Conservation (phyloP, 2,888 invertebrate species). For the Anorthoa munda region DNA sequence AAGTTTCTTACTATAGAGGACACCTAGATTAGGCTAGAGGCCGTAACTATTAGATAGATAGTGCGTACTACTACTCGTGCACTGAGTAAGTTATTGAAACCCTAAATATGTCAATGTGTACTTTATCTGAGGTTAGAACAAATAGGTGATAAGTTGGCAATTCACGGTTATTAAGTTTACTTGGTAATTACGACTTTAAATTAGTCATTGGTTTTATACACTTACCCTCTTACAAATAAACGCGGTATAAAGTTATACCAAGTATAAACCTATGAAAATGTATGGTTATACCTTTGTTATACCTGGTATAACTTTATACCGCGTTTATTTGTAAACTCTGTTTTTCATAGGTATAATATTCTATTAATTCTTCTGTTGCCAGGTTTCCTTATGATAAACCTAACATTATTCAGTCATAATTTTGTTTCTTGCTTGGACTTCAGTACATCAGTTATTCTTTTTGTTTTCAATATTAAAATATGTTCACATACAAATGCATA, state of each 20-base stretch:
- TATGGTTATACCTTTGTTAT: no score
- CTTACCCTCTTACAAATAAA: no score
- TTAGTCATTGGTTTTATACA: constrained; percentile 28
- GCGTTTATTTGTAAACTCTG: no score
- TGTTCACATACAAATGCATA: no score
- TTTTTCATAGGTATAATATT: not conserved
- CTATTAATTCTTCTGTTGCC: not conserved
- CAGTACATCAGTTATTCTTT: no score
- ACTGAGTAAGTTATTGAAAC: constrained; percentile 18
- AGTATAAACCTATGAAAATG: no score
- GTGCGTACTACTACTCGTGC: not conserved
- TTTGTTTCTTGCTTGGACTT: not conserved
- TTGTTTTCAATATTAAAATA: no score
- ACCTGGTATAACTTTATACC: no score
- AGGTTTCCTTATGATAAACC: constrained; percentile 7
- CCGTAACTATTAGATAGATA: not conserved
- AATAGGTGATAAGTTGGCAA: not conserved
- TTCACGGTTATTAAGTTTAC: constrained; percentile 10
- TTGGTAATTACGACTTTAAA: constrained; percentile 21
- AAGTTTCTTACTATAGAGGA: constrained; percentile 24
- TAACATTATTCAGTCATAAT: not conserved
- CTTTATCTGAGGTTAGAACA: not conserved
- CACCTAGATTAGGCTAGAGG: constrained; percentile 40
- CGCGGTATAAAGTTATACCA: no score
- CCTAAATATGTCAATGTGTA: constrained; percentile 18